Conservation (phyloP, 2,888 invertebrate species). For the Chouioia cunea region DNA sequence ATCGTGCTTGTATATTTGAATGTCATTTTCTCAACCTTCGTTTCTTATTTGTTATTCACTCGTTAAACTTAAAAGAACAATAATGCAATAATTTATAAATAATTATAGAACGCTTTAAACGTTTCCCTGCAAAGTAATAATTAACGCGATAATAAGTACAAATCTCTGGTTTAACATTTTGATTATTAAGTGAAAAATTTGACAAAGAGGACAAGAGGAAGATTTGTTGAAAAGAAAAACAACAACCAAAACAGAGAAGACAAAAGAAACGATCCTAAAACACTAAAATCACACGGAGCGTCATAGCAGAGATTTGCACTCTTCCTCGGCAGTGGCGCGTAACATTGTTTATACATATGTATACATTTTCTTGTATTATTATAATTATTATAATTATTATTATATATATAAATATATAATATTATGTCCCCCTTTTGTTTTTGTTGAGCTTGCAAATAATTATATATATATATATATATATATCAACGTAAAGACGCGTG, state of each 20-base stretch:
- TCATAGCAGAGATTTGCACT: constrained; percentile 31
- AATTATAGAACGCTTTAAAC: constrained; percentile 9
- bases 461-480: no score
- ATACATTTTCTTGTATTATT: not conserved
- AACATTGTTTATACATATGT: no score
- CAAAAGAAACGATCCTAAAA: no score
- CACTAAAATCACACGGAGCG: not conserved
- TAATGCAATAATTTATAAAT: constrained; percentile 44
- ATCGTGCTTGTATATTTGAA: not conserved
- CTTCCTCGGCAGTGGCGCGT: constrained; percentile 30
- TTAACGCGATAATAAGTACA: constrained; percentile 25
- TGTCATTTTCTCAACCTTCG: not conserved
- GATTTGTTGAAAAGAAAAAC: no score
- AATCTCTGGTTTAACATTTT: constrained; percentile 26
- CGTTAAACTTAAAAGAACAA: constrained; percentile 24
- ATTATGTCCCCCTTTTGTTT: no score
- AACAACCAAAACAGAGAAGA: no score
- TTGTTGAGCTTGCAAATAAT: no score
- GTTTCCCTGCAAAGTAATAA: constrained; percentile 19
- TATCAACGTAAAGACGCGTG: no score
- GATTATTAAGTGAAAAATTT: constrained; percentile 38
- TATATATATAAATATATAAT: constrained; percentile 24
- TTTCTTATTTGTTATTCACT: not conserved
- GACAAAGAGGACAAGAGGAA: no score
- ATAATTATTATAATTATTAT: constrained; percentile 1